These are phyloP conservation scores for Ariolimax columbianus DNA, from an alignment of 2,888 invertebrate genomes.

Conservation along the genomic window DNA sequence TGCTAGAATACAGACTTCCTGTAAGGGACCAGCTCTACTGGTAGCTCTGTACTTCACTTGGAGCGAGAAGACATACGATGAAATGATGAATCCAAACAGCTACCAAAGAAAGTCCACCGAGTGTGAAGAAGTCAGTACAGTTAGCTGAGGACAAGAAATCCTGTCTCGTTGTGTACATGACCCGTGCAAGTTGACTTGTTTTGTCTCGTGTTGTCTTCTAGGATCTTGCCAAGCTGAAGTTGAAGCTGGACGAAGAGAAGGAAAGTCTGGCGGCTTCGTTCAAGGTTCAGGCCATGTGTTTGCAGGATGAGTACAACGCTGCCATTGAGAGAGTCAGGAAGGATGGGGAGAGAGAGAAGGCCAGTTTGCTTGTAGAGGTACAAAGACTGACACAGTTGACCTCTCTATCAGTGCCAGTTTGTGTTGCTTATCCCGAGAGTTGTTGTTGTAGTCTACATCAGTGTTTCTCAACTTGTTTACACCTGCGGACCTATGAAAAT, in stretches of 20 bases:
- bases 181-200: background rate
- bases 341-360: constrained; percentile 35
- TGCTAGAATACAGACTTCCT: no score
- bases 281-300: background rate
- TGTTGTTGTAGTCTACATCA: no score
- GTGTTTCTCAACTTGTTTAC: no score
- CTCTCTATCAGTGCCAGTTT: background rate
- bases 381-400: background rate
- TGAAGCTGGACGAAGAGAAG: constrained; percentile 20
- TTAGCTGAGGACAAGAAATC: no score
- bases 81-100: no score
- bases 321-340: constrained; percentile 3
- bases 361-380: constrained; percentile 5
- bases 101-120: no score
- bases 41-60: no score
- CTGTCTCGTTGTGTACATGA: no score
- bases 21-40: no score
- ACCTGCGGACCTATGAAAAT: no score
- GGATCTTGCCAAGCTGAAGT: constrained; percentile 4
- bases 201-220: background rate
- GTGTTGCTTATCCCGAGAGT: background rate
- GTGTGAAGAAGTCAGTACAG: no score
- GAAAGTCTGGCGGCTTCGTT: background rate
- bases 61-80: no score
- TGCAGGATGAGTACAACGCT: constrained; percentile 17